Evolutionary conservation across 2,888 invertebrate genomes (phyloP).

Genomic region (Rotaria magnacalcarata): DNA sequence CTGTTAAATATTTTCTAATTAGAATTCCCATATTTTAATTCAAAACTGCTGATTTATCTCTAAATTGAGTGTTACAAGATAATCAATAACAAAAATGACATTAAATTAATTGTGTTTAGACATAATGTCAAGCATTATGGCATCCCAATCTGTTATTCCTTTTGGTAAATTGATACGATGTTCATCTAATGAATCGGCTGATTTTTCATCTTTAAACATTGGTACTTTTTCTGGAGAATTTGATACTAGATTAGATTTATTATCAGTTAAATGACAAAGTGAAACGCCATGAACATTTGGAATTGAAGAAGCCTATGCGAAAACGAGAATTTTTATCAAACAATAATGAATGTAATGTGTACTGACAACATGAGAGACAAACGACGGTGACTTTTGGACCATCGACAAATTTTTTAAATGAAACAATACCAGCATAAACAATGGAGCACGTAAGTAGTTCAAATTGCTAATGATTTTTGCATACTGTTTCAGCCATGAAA

Average conservation of each 20-base stretch:
- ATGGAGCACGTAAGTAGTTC: background rate
- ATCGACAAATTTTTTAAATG: background rate
- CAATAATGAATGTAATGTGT: background rate
- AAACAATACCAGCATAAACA: background rate
- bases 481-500: background rate
- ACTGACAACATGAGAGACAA: background rate
- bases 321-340: no score
- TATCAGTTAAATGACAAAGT: background rate
- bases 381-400: background rate
- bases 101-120: no score
- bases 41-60: no score
- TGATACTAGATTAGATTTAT: background rate
- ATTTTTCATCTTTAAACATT: no score
- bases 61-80: no score
- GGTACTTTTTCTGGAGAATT: no score
- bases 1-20: no score
- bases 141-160: background rate
- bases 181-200: no score
- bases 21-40: no score
- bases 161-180: background rate
- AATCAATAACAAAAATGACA: no score
- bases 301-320: background rate
- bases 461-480: background rate
- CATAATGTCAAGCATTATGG: no score
- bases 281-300: background rate